Conservation (phyloP, 2,888 invertebrate genomes). For the Scaptodrosophila latifasciaeformis region DNA sequence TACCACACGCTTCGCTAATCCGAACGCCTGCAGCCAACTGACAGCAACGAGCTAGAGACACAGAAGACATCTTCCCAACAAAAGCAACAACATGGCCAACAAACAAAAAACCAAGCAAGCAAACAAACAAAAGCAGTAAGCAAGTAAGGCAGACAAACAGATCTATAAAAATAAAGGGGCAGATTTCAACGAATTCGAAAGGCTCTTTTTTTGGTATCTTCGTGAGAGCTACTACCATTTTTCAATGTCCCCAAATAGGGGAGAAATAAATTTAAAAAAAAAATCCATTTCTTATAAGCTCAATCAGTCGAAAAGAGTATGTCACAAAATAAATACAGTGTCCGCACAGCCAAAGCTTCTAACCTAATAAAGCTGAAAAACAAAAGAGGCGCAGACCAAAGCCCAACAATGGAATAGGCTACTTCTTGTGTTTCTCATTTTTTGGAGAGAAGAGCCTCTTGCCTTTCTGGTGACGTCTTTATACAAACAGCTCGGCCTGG, state of each 20-base stretch:
- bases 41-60: neutral
- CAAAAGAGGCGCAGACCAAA: constrained; percentile 50
- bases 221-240: too few relatives aligned
- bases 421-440: too few relatives aligned
- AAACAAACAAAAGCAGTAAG: constrained; percentile 8
- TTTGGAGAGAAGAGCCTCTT: neutral
- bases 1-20: constrained; percentile 6
- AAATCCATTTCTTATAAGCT: too few relatives aligned
- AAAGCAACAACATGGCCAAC: constrained; percentile 5
- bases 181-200: too few relatives aligned
- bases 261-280: too few relatives aligned
- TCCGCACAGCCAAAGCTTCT: constrained; percentile 27
- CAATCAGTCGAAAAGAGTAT: too few relatives aligned
- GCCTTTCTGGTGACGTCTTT: too few relatives aligned
- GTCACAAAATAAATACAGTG: constrained; percentile 21
- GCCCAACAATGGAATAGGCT: constrained; percentile 44
- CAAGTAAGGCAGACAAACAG: neutral
- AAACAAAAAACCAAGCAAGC: neutral
- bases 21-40: neutral
- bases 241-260: too few relatives aligned
- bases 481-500: neutral
- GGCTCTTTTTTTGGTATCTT: too few relatives aligned
- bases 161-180: too few relatives aligned
- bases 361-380: constrained; percentile 65
- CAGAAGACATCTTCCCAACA: constrained; percentile 3